Evolutionary conservation across 2,113 vertebrate genomes (phyloP).

Genomic region (Cheirogaleus medius): DNA sequence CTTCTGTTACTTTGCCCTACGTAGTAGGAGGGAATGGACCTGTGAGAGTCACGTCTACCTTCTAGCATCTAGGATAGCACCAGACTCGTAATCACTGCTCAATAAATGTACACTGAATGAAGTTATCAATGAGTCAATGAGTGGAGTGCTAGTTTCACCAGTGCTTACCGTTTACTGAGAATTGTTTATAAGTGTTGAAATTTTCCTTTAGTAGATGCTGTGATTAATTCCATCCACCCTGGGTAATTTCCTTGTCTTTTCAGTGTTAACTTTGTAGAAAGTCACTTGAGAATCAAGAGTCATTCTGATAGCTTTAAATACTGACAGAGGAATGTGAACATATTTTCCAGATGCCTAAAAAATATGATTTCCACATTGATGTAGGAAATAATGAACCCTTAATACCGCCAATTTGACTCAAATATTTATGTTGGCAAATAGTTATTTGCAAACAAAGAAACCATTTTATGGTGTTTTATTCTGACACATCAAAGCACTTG

Average conservation of each 20-base stretch:
- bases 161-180: neutral
- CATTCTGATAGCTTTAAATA: neutral
- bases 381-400: neutral
- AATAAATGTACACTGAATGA: neutral
- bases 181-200: neutral
- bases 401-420: neutral
- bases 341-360: neutral
- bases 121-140: neutral
- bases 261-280: neutral
- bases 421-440: neutral
- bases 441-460: neutral
- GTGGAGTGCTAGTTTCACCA: no score
- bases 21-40: neutral
- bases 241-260: neutral
- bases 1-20: neutral
- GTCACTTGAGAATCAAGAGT: neutral
- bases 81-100: neutral
- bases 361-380: neutral
- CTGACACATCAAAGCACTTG: neutral
- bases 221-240: neutral
- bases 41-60: neutral
- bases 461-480: neutral
- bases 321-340: neutral
- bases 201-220: neutral
- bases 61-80: neutral